Evolutionary conservation across 2,113 vertebrate species (phyloP).

Genomic region (Mesitornis unicolor): DNA sequence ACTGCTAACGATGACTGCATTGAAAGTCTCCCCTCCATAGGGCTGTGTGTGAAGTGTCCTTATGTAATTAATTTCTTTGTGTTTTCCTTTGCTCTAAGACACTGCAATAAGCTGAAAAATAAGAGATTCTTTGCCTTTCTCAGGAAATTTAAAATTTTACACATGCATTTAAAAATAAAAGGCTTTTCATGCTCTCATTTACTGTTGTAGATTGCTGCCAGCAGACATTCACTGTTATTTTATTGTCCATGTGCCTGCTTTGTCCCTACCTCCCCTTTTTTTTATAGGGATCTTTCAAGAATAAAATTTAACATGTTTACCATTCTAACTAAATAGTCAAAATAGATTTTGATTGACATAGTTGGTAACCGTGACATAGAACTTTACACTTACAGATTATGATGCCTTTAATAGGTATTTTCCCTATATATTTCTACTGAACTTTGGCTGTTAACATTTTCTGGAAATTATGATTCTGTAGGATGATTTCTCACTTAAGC

Average conservation of each 20-base stretch:
- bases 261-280: not conserved
- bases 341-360: not conserved
- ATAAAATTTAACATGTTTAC: not conserved
- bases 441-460: not conserved
- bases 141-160: not conserved
- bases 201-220: not conserved
- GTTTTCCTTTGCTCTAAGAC: not conserved
- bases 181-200: not conserved
- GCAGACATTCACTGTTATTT: not conserved
- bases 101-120: not conserved
- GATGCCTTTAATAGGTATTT: not conserved
- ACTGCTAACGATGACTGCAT: not conserved
- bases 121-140: not conserved
- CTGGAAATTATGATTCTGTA: not conserved
- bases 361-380: not conserved
- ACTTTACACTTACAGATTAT: not conserved
- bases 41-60: not conserved
- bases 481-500: not conserved
- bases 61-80: not conserved
- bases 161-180: not conserved
- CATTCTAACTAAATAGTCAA: not conserved
- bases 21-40: accelerated
- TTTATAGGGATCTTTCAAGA: not conserved
- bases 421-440: not conserved
- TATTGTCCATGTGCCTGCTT: not conserved